Percentiles rank a stretch among this genome's conserved stretches.
These are phyloP conservation scores for Stercorarius parasiticus DNA, from an alignment of 2,113 vertebrate genomes.

Conservation along the genomic window DNA sequence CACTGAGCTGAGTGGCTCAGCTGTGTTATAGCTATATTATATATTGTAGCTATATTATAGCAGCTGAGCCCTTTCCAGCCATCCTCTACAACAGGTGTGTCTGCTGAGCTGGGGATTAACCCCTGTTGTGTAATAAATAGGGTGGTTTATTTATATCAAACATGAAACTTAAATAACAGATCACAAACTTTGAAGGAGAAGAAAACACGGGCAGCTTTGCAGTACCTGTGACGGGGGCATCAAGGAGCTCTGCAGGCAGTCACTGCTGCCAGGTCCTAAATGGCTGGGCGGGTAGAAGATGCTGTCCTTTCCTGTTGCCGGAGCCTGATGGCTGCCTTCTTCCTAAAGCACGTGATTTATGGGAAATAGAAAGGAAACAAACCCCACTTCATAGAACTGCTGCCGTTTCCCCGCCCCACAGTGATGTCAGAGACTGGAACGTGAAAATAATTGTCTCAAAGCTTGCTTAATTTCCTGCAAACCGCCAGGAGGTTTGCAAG, in stretches of 20 bases:
- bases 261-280: background rate
- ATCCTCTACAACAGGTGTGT: background rate
- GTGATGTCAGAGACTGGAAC: too few species aligned
- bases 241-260: background rate
- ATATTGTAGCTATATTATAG: background rate
- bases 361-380: background rate
- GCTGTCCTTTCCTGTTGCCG: rapidly evolving
- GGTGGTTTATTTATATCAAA: background rate
- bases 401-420: rapidly evolving
- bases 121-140: background rate
- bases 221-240: background rate
- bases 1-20: too few species aligned
- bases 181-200: background rate
- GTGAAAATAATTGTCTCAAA: too few species aligned
- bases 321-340: background rate
- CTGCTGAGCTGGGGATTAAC: background rate
- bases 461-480: too few species aligned
- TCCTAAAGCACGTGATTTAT: background rate
- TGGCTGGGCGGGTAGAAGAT: background rate
- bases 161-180: background rate
- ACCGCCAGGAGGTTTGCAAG: too few species aligned
- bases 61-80: background rate
- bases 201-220: background rate
- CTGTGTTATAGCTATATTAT: too few species aligned
- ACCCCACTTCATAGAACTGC: rapidly evolving